Conservation (phyloP, 2,113 vertebrate genomes). For the Semnopithecus entellus region DNA sequence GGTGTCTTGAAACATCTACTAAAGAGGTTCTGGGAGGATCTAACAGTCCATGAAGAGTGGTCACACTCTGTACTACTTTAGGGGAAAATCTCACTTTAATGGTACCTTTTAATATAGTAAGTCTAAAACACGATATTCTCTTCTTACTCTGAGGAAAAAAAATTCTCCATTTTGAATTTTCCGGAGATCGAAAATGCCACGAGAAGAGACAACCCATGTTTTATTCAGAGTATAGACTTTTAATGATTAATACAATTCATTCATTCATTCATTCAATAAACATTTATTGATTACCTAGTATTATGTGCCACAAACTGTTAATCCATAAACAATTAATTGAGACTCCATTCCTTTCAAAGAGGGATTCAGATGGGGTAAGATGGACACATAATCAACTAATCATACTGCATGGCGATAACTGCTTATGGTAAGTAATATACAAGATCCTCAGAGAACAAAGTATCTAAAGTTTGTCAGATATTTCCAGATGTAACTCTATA, state of each 20-base stretch:
- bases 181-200: background rate
- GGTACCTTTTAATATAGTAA: background rate
- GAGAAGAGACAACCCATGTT: background rate
- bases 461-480: background rate
- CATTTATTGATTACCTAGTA: background rate
- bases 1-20: background rate
- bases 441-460: background rate
- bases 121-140: background rate
- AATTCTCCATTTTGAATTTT: constrained; percentile 5
- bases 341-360: background rate
- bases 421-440: background rate
- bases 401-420: background rate
- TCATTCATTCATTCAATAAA: background rate
- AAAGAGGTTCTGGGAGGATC: background rate
- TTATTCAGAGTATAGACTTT: background rate
- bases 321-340: constrained; percentile 25
- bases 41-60: background rate
- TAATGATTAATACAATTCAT: background rate
- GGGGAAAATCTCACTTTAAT: background rate
- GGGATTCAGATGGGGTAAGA: background rate
- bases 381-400: background rate
- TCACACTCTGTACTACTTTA: background rate
- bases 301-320: background rate
- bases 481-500: background rate
- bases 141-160: background rate